Conservation (phyloP, 1,140 invertebrate species). For the Phymastichus coffea region DNA sequence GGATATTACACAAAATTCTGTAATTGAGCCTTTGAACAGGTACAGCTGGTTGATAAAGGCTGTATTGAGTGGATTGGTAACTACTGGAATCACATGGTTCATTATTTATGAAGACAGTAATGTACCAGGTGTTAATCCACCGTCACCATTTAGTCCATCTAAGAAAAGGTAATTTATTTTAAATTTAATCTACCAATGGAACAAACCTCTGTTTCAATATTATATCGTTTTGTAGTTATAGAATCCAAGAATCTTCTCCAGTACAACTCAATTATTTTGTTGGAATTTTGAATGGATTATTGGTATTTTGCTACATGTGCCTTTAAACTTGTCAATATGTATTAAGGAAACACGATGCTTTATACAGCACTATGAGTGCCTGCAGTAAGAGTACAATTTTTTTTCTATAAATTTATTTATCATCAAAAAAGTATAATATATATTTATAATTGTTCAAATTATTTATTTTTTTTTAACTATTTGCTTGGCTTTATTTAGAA, state of each 20-base stretch:
- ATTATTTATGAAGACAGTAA: slow-evolving; percentile 51
- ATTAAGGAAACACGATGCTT: neutral
- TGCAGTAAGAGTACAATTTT: slow-evolving; percentile 15
- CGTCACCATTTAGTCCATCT: slow-evolving; percentile 38
- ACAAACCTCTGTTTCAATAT: neutral
- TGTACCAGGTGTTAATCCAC: slow-evolving; percentile 44
- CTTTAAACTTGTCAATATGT: slow-evolving; percentile 30
- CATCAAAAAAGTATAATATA: slow-evolving; percentile 2
- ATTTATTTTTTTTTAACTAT: neutral
- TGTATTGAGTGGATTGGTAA: slow-evolving; percentile 36
- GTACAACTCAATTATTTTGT: slow-evolving; percentile 43
- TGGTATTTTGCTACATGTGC: slow-evolving; percentile 43
- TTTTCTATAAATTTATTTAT: slow-evolving; percentile 15
- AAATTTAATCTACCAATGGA: neutral
- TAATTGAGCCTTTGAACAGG: slow-evolving; percentile 28
- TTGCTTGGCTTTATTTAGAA: neutral
- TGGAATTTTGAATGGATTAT: slow-evolving; percentile 38
- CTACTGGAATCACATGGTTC: slow-evolving; percentile 44
- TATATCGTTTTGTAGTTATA: slow-evolving; percentile 30
- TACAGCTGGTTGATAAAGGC: slow-evolving; percentile 45
- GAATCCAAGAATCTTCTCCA: slow-evolving; percentile 22
- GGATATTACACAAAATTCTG: slow-evolving; percentile 25
- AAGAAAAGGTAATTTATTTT: slow-evolving; percentile 34
- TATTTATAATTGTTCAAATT: neutral
- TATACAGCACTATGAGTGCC: slow-evolving; percentile 7